A percentile compares a stretch with the other conserved stretches of the same genome.
phyloP scores from a whole-genome alignment of 2,888 invertebrate genomes.

The Parnassius smintheus region DNA sequence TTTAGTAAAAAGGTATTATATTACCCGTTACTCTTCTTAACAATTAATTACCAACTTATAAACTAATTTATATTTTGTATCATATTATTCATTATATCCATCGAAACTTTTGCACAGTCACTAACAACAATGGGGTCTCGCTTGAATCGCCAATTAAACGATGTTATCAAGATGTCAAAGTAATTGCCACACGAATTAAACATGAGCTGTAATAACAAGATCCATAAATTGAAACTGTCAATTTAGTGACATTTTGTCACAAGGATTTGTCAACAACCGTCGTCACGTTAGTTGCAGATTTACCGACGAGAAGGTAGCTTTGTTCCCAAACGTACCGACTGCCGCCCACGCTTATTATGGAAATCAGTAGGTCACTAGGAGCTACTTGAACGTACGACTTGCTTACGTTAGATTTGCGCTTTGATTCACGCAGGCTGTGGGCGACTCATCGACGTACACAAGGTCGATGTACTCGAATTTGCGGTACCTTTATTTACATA shows the following conservation, averaged over 20 bases:
- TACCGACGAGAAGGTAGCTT: constrained; percentile 29
- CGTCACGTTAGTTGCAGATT: constrained; percentile 42
- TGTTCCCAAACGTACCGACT: constrained; percentile 20
- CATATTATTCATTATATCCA: too few species aligned
- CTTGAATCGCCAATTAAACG: constrained; percentile 13
- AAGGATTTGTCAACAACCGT: constrained; percentile 40
- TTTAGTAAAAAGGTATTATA: too few species aligned
- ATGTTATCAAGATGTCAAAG: constrained; percentile 13
- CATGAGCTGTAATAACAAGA: constrained; percentile 6
- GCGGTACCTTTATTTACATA: constrained; percentile 77
- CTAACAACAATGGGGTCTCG: constrained; percentile 20
- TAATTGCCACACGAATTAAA: constrained; percentile 12
- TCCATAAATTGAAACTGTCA: constrained; percentile 16
- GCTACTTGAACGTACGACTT: constrained; percentile 50
- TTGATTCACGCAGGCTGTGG: constrained; percentile 68
- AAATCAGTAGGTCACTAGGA: constrained; percentile 78
- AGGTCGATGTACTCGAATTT: constrained; percentile 78
- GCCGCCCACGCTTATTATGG: constrained; percentile 67
- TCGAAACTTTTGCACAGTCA: constrained; percentile 7
- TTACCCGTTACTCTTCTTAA: too few species aligned
- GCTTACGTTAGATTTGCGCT: constrained; percentile 57
- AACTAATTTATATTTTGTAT: too few species aligned
- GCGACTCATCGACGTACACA: constrained; percentile 53
- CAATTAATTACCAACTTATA: too few species aligned
- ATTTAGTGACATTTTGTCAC: constrained; percentile 19